Conservation (phyloP, 2,113 vertebrate species). For the Turnix velox region DNA sequence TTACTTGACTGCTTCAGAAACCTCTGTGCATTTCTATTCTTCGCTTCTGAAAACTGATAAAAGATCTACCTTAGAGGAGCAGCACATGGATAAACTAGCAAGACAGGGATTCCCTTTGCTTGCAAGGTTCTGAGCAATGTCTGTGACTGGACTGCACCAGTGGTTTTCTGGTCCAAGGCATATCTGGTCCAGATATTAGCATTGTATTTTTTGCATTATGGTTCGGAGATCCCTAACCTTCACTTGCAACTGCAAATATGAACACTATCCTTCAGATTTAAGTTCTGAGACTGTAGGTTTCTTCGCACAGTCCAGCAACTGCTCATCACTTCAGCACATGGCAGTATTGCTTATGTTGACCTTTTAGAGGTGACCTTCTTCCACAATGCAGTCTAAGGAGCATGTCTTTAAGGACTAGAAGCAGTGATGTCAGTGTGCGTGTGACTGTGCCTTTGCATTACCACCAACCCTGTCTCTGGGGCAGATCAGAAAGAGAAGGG, state of each 20-base stretch:
- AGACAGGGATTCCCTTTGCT: not conserved
- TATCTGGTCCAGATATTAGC: not conserved
- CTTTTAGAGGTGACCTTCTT: not conserved
- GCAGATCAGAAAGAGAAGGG: not conserved
- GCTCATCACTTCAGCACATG: not conserved
- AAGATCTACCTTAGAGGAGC: not conserved
- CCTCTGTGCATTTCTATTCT: not conserved
- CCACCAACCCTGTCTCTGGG: not conserved
- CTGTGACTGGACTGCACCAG: not conserved
- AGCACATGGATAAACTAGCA: not conserved
- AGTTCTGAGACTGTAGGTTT: not conserved
- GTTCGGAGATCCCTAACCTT: not conserved
- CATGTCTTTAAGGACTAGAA: not conserved
- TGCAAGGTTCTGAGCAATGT: not conserved
- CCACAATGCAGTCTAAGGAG: rapidly evolving
- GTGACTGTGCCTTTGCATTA: not conserved
- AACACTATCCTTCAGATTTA: not conserved
- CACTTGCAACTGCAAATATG: not conserved
- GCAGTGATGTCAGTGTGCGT: not conserved
- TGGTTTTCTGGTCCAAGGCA: not conserved
- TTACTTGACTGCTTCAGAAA: not conserved
- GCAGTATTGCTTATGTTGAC: rapidly evolving
- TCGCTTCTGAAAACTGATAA: not conserved
- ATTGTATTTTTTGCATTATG: not conserved
- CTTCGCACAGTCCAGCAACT: not conserved